A percentile compares a stretch with the other conserved stretches of the same genome.
Evolutionary conservation across 2,113 vertebrate species (phyloP).

Genomic region (Vanacampus margaritifer): DNA sequence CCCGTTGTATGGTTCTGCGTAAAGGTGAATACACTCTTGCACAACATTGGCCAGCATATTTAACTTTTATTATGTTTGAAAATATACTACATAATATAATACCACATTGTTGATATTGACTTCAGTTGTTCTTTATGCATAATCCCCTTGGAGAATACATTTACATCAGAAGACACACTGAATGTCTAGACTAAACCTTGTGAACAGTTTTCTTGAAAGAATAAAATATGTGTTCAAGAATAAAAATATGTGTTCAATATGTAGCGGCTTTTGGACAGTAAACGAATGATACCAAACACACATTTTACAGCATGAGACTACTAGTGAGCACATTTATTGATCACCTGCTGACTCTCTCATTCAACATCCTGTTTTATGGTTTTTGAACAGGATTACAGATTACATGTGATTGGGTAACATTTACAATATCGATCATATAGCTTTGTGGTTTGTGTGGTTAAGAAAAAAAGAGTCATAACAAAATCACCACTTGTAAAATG

Average conservation of each 20-base stretch:
- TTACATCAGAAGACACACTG: slow-evolving; percentile 30
- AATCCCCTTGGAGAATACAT: slow-evolving; percentile 14
- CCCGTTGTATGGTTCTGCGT: too few relatives aligned
- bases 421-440: slow-evolving; percentile 8
- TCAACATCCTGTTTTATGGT: slow-evolving; percentile 11
- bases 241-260: too few relatives aligned
- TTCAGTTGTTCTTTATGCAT: slow-evolving; percentile 6
- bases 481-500: neutral
- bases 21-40: slow-evolving; percentile 8
- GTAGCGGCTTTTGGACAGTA: slow-evolving; percentile 12
- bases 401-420: slow-evolving; percentile 4
- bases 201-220: neutral
- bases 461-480: slow-evolving; percentile 1
- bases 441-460: slow-evolving; percentile 11
- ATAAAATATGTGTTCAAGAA: too few relatives aligned
- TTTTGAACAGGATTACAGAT: slow-evolving; percentile 13
- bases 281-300: slow-evolving; percentile 18
- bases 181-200: slow-evolving; percentile 4
- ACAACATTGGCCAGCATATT: slow-evolving; percentile 28
- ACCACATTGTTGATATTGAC: neutral
- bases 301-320: slow-evolving; percentile 35
- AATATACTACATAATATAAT: slow-evolving; percentile 44
- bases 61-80: slow-evolving; percentile 61
- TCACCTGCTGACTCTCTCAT: slow-evolving; percentile 15
- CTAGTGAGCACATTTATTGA: slow-evolving; percentile 40